Evolutionary conservation across 2,113 vertebrate species (phyloP).

Genomic region (Raja brachyura): DNA sequence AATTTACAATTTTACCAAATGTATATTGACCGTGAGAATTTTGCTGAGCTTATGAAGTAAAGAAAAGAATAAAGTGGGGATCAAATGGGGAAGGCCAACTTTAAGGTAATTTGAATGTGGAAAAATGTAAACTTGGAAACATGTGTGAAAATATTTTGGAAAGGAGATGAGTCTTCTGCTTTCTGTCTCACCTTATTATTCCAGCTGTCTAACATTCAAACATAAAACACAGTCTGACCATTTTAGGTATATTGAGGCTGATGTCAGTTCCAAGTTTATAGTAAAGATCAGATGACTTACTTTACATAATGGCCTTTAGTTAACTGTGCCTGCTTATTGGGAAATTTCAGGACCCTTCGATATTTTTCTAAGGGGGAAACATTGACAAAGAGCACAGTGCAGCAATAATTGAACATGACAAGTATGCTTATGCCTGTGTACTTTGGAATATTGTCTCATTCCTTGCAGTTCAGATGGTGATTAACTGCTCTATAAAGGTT

Average conservation of each 20-base stretch:
- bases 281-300: conserved; percentile 27
- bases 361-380: not conserved
- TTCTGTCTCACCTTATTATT: conserved; percentile 14
- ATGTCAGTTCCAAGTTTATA: not conserved
- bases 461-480: not conserved
- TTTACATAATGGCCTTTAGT: not conserved
- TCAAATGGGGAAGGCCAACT: not conserved
- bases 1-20: too few relatives aligned
- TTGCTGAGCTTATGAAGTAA: not conserved
- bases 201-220: conserved; percentile 1
- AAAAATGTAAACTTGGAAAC: not conserved
- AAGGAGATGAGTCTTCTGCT: not conserved
- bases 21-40: not conserved
- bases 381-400: not conserved
- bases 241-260: not conserved
- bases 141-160: not conserved
- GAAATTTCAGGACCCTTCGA: not conserved
- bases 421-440: not conserved
- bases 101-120: not conserved
- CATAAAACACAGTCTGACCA: not conserved
- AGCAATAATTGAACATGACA: conserved; percentile 3
- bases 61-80: not conserved
- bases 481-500: not conserved
- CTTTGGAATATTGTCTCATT: not conserved
- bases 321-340: not conserved